These are phyloP conservation scores for Rhodophaea formosa DNA, from an alignment of 2,888 invertebrate genomes.

Conservation along the genomic window DNA sequence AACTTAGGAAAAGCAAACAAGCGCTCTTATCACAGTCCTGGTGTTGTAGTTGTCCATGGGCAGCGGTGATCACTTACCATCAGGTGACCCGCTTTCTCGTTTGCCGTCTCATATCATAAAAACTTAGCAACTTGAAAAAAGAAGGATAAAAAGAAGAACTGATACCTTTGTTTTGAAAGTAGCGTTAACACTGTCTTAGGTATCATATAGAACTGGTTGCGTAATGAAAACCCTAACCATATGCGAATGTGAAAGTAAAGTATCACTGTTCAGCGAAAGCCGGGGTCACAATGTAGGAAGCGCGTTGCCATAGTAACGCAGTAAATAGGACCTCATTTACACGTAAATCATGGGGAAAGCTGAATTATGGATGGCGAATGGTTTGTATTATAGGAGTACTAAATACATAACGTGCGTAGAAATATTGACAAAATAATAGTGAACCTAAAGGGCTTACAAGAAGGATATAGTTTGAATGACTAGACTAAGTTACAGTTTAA, in stretches of 20 bases:
- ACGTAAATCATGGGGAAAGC: conserved; percentile 29
- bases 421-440: not conserved
- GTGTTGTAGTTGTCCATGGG: too few species aligned
- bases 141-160: too few species aligned
- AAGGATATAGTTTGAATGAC: not conserved
- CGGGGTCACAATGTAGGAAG: conserved; percentile 47
- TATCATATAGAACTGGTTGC: not conserved
- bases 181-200: not conserved
- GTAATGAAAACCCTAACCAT: conserved; percentile 6
- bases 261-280: conserved; percentile 37
- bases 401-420: not conserved
- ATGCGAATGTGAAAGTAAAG: conserved; percentile 13
- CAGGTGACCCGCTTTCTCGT: too few species aligned
- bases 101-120: too few species aligned
- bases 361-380: conserved; percentile 1
- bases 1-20: too few species aligned
- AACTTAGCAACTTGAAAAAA: too few species aligned
- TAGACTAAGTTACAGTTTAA: too few species aligned
- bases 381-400: not conserved
- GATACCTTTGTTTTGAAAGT: too few species aligned
- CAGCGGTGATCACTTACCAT: too few species aligned
- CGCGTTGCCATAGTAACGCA: conserved; percentile 38
- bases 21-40: too few species aligned
- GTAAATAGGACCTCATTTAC: conserved; percentile 37
- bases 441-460: not conserved